Evolutionary conservation across 2,797 vertebrate genomes (phyloP), one percentile per base, ranked within the genome.

Genomic region (Enteromius thamalakanensis): DNA sequence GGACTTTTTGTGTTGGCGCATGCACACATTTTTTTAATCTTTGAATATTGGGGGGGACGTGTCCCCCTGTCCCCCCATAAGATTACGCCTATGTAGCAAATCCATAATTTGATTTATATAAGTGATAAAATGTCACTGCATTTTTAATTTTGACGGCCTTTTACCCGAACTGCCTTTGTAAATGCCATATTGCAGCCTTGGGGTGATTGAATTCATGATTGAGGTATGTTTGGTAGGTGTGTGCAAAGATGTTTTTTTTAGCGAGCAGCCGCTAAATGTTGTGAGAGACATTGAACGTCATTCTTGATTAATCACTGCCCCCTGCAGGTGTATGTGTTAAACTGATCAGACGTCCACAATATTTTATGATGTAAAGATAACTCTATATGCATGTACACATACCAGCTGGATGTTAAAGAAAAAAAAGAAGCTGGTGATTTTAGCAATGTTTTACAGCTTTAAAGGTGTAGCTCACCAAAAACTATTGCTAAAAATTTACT

Each of bases 291-390:
- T 2, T 23, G 29, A 14, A 2, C 11, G 49, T 64, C 1, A 42
- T 53, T 55, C 6, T n/a, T 68, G 19, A 45, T 67, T 15, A n/a
- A 68, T 45, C 10, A 82, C 62, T 82, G 81, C 49, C 81, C 72
- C 62, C 81, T 82, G 81, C 81, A 67, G 71, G 29, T 26, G 40
- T 19, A 62, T 29, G 58, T 23, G 23, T 26, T 29, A 14, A 65
- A 7, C 21, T 34, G 14, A 40, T 53, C 42, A 26, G 53, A 62
- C 68, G 23, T 32, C 47, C 37, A 69, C 37, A 72, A 8, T 9
- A 68, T 19, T 53, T 67, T 1, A 3, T 15, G n/a, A 15, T 15
- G 3, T 65, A 7, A 49, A 47, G 49, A 34, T 15, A 34, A 65
- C 21, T 19, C 0, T 40, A 21, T n/a, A 23, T 55, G 32, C 5